Evolutionary conservation across 2,888 invertebrate genomes (phyloP).

Genomic region (Aleiodes testaceus): DNA sequence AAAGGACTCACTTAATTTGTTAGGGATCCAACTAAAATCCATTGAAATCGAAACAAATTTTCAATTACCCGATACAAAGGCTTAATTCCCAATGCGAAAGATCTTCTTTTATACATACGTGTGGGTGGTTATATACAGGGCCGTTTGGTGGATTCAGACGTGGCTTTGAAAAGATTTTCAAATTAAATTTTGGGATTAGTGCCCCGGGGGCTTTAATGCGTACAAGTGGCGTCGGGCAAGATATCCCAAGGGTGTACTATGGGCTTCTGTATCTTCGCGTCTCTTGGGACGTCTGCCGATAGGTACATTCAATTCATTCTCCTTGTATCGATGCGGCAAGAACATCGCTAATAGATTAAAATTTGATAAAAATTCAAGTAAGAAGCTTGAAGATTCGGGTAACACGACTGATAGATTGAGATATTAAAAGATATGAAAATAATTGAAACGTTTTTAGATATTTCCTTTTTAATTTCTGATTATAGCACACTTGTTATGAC

Average conservation of each 20-base stretch:
- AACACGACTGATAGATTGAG: too few species aligned
- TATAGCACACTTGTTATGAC: too few species aligned
- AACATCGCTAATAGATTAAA: not conserved
- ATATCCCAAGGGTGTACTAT: slow-evolving; percentile 70
- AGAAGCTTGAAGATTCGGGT: not conserved
- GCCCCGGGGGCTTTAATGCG: slow-evolving; percentile 66
- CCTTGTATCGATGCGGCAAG: slow-evolving; percentile 2
- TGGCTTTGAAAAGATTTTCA: slow-evolving; percentile 70
- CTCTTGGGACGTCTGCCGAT: not conserved
- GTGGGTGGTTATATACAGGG: slow-evolving; percentile 36
- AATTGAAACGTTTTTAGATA: too few species aligned
- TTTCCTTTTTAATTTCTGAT: too few species aligned
- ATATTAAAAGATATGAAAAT: too few species aligned
- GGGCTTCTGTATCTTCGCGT: slow-evolving; percentile 16
- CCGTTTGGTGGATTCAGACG: slow-evolving; percentile 46
- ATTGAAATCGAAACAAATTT: slow-evolving; percentile 64
- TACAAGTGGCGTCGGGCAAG: slow-evolving; percentile 63
- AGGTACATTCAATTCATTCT: slow-evolving; percentile 27
- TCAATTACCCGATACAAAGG: slow-evolving; percentile 71
- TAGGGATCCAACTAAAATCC: too few species aligned
- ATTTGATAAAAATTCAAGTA: not conserved
- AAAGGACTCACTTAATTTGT: too few species aligned
- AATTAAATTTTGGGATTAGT: slow-evolving; percentile 73
- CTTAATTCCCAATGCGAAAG: slow-evolving; percentile 70
- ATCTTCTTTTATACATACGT: slow-evolving; percentile 51